Evolutionary conservation across 1,140 invertebrate species (phyloP).

Genomic region (Magallana ariakensis): DNA sequence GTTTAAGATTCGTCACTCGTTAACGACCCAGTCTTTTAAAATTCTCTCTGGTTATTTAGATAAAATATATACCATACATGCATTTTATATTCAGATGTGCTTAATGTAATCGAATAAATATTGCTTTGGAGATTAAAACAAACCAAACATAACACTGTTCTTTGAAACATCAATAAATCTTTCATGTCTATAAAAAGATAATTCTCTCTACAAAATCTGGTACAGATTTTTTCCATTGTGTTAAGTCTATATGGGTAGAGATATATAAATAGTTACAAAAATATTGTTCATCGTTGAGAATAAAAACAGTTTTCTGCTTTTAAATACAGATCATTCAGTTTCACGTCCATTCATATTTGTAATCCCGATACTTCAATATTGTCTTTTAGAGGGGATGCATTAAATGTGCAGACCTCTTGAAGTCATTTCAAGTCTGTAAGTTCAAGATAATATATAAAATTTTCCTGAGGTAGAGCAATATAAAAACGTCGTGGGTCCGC

Average conservation of each 20-base stretch:
- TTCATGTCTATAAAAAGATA: conserved; percentile 30
- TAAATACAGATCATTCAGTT: conserved; percentile 25
- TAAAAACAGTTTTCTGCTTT: conserved; percentile 32
- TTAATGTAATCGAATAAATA: conserved; percentile 38
- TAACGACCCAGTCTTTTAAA: conserved; percentile 25
- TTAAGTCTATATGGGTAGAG: conserved; percentile 13
- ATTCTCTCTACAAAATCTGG: not conserved
- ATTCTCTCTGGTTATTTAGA: not conserved
- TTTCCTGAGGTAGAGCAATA: conserved; percentile 25
- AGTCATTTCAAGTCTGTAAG: conserved; percentile 16
- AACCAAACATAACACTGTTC: conserved; percentile 24
- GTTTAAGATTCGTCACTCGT: conserved; percentile 1
- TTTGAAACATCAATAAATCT: conserved; percentile 39
- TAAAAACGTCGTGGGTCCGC: not conserved
- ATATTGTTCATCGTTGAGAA: conserved; percentile 22
- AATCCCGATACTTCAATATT: conserved; percentile 2
- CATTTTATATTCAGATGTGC: not conserved
- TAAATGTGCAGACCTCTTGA: not conserved
- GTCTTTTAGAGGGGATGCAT: conserved; percentile 6
- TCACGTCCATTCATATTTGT: conserved; percentile 3
- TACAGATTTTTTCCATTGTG: not conserved
- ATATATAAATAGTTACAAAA: conserved; percentile 38
- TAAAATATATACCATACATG: conserved; percentile 1
- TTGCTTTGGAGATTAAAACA: conserved; percentile 6
- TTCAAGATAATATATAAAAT: not conserved